phyloP scores from a whole-genome alignment of 2,113 vertebrate species.

The Myrmecobius fasciatus region DNA sequence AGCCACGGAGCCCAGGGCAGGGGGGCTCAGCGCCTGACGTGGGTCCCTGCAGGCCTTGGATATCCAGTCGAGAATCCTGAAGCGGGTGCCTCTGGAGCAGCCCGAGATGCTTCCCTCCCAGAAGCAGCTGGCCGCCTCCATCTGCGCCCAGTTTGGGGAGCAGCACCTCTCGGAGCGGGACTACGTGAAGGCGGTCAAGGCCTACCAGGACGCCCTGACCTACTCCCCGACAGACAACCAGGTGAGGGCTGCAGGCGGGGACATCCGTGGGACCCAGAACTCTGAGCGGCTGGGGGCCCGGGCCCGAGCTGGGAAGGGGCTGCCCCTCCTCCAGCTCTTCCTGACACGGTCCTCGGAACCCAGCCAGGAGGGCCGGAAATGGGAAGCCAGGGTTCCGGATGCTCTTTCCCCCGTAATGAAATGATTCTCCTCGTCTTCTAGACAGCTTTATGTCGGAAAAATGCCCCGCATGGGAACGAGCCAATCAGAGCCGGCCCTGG shows the following conservation, averaged over 20 bases:
- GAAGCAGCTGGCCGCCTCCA: conserved; percentile 75
- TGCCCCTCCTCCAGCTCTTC: neutral
- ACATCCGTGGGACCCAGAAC: too few relatives aligned
- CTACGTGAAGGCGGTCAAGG: conserved; percentile 58
- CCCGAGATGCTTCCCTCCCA: conserved; percentile 76
- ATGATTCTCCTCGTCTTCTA: neutral
- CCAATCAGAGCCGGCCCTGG: neutral
- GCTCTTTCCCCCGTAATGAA: neutral
- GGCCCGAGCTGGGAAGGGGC: neutral
- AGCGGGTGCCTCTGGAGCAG: conserved; percentile 72
- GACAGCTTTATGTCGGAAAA: neutral
- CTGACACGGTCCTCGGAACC: neutral
- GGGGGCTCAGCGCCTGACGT: neutral
- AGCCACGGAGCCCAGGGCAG: neutral
- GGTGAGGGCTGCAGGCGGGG: conserved; percentile 48
- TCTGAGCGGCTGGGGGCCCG: neutral
- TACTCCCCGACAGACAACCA: conserved; percentile 69
- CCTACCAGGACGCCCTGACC: conserved; percentile 75
- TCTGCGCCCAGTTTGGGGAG: conserved; percentile 80
- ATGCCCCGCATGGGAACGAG: neutral
- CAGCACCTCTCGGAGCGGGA: conserved; percentile 69
- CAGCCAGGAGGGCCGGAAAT: neutral
- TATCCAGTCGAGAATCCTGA: conserved; percentile 78
- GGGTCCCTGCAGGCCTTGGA: conserved; percentile 76
- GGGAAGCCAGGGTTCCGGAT: neutral